These are phyloP conservation scores for Nemotelus pantherinus DNA, from an alignment of 2,888 invertebrate species.

Conservation along the genomic window DNA sequence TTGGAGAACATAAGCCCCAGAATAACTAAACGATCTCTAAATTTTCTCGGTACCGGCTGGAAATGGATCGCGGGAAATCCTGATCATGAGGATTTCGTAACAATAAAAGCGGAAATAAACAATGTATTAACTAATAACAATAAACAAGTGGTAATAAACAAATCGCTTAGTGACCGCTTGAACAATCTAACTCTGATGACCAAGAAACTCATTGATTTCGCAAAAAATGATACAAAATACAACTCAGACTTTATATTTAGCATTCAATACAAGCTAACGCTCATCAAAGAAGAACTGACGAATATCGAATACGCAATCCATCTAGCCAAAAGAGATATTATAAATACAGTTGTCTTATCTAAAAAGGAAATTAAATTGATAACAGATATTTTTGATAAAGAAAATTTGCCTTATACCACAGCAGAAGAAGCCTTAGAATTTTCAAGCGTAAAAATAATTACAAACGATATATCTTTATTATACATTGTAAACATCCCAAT, in stretches of 20 bases:
- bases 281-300: constrained; percentile 48
- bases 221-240: not conserved
- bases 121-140: not conserved
- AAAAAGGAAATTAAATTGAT: constrained; percentile 48
- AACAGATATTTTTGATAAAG: not conserved
- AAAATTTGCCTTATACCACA: constrained; percentile 42
- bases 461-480: too few relatives aligned
- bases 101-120: constrained; percentile 1
- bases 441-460: constrained; percentile 44
- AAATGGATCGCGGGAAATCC: constrained; percentile 41
- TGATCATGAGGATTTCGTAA: constrained; percentile 26
- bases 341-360: constrained; percentile 50
- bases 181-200: constrained; percentile 1
- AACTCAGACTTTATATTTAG: constrained; percentile 3
- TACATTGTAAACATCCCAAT: too few relatives aligned
- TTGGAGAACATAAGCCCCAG: constrained; percentile 11
- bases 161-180: constrained; percentile 2
- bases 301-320: constrained; percentile 50
- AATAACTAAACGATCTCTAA: constrained; percentile 23
- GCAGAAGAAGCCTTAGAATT: constrained; percentile 52
- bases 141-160: not conserved
- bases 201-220: constrained; percentile 8
- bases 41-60: constrained; percentile 42
- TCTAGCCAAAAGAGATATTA: constrained; percentile 49
- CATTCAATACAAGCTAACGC: constrained; percentile 47